Conservation (phyloP, 2,797 vertebrate species). For the Todus mexicanus region DNA sequence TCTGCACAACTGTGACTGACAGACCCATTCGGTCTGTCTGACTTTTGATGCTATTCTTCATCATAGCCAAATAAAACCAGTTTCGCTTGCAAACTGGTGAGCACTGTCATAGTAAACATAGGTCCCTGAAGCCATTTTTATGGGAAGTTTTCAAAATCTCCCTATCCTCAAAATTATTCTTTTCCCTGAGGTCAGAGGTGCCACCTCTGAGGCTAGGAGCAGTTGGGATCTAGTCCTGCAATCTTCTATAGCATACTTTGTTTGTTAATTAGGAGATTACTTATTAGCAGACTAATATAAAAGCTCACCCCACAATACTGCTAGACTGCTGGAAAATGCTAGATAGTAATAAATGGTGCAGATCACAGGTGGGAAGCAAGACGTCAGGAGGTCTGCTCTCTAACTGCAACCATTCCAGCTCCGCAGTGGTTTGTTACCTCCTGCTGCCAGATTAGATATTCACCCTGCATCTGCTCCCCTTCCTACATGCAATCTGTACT, state of each 20-base stretch:
- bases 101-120: background rate
- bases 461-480: background rate
- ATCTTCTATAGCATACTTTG: background rate
- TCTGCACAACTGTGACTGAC: background rate
- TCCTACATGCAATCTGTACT: background rate
- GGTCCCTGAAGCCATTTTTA: background rate
- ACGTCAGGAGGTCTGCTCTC: background rate
- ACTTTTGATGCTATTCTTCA: background rate
- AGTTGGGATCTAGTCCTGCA: background rate
- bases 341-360: background rate
- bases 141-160: background rate
- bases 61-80: background rate
- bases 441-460: background rate
- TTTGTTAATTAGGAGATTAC: background rate
- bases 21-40: background rate
- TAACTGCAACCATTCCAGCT: background rate
- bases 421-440: background rate
- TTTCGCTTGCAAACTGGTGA: background rate
- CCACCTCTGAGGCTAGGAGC: background rate
- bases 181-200: background rate
- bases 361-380: background rate
- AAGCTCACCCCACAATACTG: background rate
- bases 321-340: background rate
- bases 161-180: background rate
- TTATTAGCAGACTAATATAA: background rate